Percentiles rank a stretch among this genome's conserved stretches.
These are phyloP conservation scores for Lumbricus terrestris DNA, from an alignment of 2,888 invertebrate genomes.

Conservation along the genomic window DNA sequence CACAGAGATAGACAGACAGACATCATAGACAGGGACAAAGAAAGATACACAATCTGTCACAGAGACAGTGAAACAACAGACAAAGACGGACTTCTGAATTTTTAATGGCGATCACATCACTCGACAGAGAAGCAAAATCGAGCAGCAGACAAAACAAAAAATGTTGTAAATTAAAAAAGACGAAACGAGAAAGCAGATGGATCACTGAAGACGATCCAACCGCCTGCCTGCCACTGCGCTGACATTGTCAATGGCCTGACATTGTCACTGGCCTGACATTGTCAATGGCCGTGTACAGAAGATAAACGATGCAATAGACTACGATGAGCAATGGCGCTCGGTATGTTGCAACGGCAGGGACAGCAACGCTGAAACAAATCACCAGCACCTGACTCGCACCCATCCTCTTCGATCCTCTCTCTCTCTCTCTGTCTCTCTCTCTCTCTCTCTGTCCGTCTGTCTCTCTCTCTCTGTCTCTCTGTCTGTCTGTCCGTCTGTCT, in stretches of 20 bases:
- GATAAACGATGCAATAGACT: too few relatives aligned
- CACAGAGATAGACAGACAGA: too few relatives aligned
- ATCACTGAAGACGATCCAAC: not conserved
- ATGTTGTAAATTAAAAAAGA: not conserved
- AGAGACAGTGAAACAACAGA: too few relatives aligned
- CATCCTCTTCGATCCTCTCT: too few relatives aligned
- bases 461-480: not conserved
- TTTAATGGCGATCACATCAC: not conserved
- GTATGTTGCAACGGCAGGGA: not conserved
- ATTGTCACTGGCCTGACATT: not conserved
- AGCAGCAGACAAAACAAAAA: not conserved
- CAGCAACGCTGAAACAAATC: not conserved
- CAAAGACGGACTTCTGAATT: not conserved
- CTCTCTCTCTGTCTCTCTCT: too few relatives aligned
- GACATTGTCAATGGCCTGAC: not conserved
- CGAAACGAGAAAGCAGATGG: not conserved
- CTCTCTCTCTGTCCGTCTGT: too few relatives aligned
- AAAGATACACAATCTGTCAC: too few relatives aligned
- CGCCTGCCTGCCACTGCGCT: not conserved
- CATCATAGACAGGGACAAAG: too few relatives aligned
- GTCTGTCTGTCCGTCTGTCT: not conserved
- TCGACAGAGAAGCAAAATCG: not conserved
- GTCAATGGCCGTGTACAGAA: too few relatives aligned
- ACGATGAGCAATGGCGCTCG: not conserved
- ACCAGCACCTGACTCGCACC: too few relatives aligned